These are phyloP conservation scores for Bryconaethiops microstoma DNA, from an alignment of 2,797 vertebrate species.

Conservation along the genomic window DNA sequence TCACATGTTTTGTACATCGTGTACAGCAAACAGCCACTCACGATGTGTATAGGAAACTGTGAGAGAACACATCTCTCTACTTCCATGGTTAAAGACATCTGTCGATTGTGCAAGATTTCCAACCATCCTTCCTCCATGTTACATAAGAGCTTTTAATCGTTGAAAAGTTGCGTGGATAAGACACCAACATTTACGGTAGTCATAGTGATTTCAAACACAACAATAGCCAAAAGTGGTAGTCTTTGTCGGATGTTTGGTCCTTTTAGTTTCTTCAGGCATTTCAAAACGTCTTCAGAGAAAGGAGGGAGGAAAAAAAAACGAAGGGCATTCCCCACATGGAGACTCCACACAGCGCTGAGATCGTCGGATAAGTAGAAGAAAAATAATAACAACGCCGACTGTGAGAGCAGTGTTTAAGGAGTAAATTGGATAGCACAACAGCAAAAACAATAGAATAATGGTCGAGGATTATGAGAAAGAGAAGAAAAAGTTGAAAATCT, in stretches of 20 bases:
- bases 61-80: conserved; percentile 15
- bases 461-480: too few species aligned
- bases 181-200: conserved; percentile 21
- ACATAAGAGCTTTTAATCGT: conserved; percentile 27
- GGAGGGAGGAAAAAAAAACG: neutral
- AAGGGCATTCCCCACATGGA: neutral
- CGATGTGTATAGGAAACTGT: conserved; percentile 19
- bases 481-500: neutral
- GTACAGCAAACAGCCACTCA: neutral
- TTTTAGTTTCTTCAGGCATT: neutral
- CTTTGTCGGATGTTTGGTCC: conserved; percentile 2
- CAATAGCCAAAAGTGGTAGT: conserved; percentile 2
- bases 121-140: conserved; percentile 12
- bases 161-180: conserved; percentile 30
- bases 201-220: conserved; percentile 31
- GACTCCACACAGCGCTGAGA: conserved; percentile 8
- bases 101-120: conserved; percentile 43
- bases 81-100: conserved; percentile 40
- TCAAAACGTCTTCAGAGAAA: neutral
- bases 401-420: neutral
- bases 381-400: neutral
- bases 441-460: neutral
- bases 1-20: neutral
- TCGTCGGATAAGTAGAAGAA: neutral
- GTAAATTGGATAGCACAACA: neutral